phyloP scores from a whole-genome alignment of 2,888 invertebrate species.

The Drosophila formosana region DNA sequence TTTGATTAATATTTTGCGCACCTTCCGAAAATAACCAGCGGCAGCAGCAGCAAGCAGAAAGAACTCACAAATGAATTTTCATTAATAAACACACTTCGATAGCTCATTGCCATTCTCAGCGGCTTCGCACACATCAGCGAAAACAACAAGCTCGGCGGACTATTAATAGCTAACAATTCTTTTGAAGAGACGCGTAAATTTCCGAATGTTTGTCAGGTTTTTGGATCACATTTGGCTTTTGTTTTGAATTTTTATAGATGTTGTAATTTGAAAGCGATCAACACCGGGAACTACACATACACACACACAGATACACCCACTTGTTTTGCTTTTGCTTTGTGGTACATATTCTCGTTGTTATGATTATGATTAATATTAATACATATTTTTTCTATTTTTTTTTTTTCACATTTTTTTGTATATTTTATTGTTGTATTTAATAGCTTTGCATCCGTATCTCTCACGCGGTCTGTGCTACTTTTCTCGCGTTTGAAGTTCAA shows the following conservation, averaged over 20 bases:
- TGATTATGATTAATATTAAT: conserved; percentile 18
- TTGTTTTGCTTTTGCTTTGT: conserved; percentile 16
- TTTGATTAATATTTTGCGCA: conserved; percentile 38
- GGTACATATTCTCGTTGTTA: conserved; percentile 31
- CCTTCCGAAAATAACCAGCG: conserved; percentile 43
- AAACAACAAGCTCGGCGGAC: conserved; percentile 10
- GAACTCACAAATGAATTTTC: conserved; percentile 27
- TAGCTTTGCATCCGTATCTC: conserved; percentile 59
- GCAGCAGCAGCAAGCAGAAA: conserved; percentile 15
- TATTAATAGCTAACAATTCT: conserved; percentile 17
- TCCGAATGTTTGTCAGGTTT: background rate
- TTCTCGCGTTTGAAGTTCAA: conserved; percentile 80
- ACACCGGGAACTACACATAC: conserved; percentile 1
- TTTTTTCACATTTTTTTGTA: conserved; percentile 6
- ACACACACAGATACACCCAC: background rate
- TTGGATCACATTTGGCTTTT: conserved; percentile 15
- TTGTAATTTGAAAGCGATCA: background rate
- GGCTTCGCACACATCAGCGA: background rate
- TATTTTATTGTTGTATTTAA: conserved; percentile 13
- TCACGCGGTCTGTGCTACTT: conserved; percentile 66
- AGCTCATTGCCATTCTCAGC: conserved; percentile 31
- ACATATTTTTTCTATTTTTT: conserved; percentile 4
- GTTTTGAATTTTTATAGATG: conserved; percentile 3
- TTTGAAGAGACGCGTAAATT: conserved; percentile 23
- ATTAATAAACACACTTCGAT: conserved; percentile 26